phyloP scores from a whole-genome alignment of 2,113 vertebrate species.

The Notarius lentiginosus region DNA sequence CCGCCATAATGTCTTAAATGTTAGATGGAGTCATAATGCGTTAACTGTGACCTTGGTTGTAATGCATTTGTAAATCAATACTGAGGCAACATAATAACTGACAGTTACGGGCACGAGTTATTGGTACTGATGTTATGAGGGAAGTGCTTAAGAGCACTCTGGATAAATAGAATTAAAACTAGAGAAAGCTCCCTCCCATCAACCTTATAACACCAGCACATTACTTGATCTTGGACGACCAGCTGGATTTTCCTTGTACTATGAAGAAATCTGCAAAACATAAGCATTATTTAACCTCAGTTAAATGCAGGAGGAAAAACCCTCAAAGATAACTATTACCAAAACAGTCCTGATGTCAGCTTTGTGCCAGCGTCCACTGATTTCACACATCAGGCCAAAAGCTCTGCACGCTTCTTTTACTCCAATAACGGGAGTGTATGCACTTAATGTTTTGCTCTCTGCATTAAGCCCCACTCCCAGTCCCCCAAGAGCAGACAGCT shows the following conservation, averaged over 20 bases:
- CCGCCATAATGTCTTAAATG: neutral
- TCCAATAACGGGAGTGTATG: conserved; percentile 5
- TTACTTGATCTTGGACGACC: neutral
- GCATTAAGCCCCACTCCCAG: conserved; percentile 35
- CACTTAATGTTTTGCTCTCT: neutral
- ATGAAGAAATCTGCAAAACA: neutral
- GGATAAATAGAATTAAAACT: conserved; percentile 7
- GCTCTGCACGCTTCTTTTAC: conserved; percentile 16
- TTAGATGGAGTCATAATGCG: neutral
- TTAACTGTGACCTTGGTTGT: neutral
- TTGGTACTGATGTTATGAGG: neutral
- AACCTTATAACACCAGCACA: neutral
- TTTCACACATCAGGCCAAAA: conserved; percentile 19
- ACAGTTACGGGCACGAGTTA: conserved; percentile 3
- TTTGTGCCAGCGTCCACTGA: neutral
- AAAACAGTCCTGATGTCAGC: neutral
- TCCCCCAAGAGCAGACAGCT: conserved; percentile 44
- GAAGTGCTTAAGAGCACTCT: conserved; percentile 22
- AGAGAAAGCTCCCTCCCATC: neutral
- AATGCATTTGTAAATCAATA: conserved; percentile 36
- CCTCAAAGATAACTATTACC: neutral
- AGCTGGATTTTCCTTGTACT: neutral
- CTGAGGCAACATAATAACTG: neutral
- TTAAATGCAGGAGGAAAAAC: neutral
- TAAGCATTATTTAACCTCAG: neutral